Base-by-base conservation (phyloP, 2,797 vertebrate genomes). In the Aphelocoma californica region DNA sequence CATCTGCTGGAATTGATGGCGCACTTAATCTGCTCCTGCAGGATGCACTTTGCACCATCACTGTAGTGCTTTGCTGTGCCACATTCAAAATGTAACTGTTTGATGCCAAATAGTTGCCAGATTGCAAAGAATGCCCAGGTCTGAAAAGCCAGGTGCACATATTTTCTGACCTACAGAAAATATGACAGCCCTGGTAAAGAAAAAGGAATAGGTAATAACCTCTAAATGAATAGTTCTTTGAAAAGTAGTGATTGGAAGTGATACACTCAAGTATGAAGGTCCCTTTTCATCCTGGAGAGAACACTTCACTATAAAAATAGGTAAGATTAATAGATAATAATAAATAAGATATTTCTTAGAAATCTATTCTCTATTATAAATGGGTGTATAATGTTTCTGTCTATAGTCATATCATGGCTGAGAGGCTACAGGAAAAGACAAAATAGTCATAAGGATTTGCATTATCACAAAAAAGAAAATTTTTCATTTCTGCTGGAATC, bases 241-340 rank as follows among this genome's bases (percentile, higher is more conserved):
- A 70, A 74, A 83, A 67, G 24, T 51, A 44, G 2, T 61, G 53
- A 12, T 20, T 79, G 29, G 36, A 90, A 18, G 20, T 66, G 62
- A 20, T 2, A 2, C 0, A 8, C 19, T 86, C 13, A 56, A 48
- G 10, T 77, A 25, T 24, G 31, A 86, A 90, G 75, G 81, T 78
- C 26, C 4, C 13, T 80, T 91, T 94, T 92, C 54, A 77, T 83
- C 40, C 7, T 54, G 42, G 77, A 66, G 42, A 81, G 61, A 86
- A 61, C 57, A 54, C 8, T 72, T 81, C 15, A 58, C 1, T 14
- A 66, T 78, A 94, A 94, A 88, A 92, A 73, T 70, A 94, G 60
- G 32, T 66, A 77, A 85, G 47, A 92, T 90, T 90, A 93, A 79
- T 81, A 79, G 85, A 45, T 82, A 85, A 58, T 89, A 66, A 92